Conservation (phyloP, 2,888 invertebrate genomes). For the Alloscopus bannaensis region DNA sequence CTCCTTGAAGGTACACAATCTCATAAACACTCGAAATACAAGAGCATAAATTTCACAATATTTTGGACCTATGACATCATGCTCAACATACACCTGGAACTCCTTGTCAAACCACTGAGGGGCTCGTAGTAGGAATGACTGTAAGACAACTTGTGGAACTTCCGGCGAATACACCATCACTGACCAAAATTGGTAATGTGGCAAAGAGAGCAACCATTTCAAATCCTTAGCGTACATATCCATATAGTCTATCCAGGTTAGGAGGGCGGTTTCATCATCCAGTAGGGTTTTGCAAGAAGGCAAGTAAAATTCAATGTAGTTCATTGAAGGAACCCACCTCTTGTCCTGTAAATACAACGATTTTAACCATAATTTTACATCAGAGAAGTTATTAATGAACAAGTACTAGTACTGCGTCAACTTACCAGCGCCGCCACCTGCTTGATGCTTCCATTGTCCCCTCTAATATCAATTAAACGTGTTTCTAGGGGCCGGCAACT, state of each 20-base stretch:
- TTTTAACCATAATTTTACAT: too few relatives aligned
- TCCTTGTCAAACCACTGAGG: conserved; percentile 81
- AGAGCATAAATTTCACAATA: conserved; percentile 79
- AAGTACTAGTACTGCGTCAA: conserved; percentile 31
- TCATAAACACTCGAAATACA: conserved; percentile 84
- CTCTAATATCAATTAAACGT: conserved; percentile 58
- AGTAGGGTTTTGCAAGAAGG: conserved; percentile 76
- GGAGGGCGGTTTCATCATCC: conserved; percentile 79
- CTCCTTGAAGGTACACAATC: conserved; percentile 88
- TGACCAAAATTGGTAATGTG: conserved; percentile 81
- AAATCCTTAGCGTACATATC: conserved; percentile 81
- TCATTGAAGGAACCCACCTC: conserved; percentile 79
- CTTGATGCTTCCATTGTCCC: conserved; percentile 77
- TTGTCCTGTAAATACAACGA: conserved; percentile 79
- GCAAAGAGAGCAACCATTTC: conserved; percentile 82
- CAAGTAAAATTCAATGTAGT: conserved; percentile 79
- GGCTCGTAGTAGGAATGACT: conserved; percentile 85
- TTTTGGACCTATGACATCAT: conserved; percentile 78
- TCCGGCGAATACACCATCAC: conserved; percentile 81
- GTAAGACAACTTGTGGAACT: conserved; percentile 80
- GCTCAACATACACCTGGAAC: conserved; percentile 75
- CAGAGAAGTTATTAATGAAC: conserved; percentile 6
- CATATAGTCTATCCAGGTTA: conserved; percentile 82
- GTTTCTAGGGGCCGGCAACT: conserved; percentile 59
- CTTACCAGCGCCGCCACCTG: conserved; percentile 82